phyloP scores from a whole-genome alignment of 2,797 vertebrate species.

The Crypturellus tataupa region DNA sequence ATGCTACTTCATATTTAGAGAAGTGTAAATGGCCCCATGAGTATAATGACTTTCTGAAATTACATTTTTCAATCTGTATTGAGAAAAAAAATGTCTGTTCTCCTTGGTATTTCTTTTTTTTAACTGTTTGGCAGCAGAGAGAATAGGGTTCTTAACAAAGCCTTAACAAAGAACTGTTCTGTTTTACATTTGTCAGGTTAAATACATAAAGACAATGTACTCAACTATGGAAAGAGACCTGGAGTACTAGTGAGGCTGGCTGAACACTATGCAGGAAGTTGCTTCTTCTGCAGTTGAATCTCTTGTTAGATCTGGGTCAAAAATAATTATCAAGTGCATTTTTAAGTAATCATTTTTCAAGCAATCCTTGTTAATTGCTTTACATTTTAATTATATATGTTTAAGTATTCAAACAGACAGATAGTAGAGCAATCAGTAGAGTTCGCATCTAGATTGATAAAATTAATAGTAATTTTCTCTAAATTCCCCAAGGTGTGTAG shows the following conservation, averaged over 20 bases:
- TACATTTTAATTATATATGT: slow-evolving; percentile 22
- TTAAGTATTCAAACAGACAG: slow-evolving; percentile 15
- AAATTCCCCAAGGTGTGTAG: background rate
- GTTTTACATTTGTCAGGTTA: background rate
- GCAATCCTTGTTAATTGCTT: slow-evolving; percentile 9
- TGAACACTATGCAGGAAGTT: background rate
- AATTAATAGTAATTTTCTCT: background rate
- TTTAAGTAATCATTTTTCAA: slow-evolving; percentile 26
- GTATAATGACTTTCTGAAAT: slow-evolving; percentile 63
- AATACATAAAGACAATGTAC: background rate
- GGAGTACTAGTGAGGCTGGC: background rate
- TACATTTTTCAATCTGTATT: slow-evolving; percentile 50
- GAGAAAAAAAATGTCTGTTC: slow-evolving; percentile 24
- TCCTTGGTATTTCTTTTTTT: slow-evolving; percentile 42
- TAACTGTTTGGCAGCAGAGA: background rate
- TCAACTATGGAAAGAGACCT: background rate
- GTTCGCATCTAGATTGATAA: background rate
- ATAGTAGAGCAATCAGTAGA: background rate
- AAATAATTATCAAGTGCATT: background rate
- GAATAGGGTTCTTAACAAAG: slow-evolving; percentile 23
- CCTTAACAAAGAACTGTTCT: slow-evolving; percentile 44
- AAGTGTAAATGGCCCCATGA: slow-evolving; percentile 28
- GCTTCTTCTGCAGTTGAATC: background rate
- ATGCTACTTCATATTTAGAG: slow-evolving; percentile 22
- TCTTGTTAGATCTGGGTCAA: background rate